These are phyloP conservation scores for Gastracanthus pulcherrimus DNA, from an alignment of 2,888 invertebrate species.

Conservation along the genomic window DNA sequence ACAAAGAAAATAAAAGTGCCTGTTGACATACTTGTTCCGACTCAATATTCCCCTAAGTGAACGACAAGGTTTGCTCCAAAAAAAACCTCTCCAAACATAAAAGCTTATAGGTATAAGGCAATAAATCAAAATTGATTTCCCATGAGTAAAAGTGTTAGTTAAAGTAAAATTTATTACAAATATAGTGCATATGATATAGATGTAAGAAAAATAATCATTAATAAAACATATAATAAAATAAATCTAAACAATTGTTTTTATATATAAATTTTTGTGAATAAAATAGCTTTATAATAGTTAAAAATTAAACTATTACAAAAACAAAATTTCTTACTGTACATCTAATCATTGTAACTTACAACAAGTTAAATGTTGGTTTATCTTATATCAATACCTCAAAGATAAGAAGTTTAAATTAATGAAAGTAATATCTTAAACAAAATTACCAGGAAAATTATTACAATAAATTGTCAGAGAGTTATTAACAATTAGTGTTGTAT, in stretches of 20 bases:
- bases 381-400: too few species aligned
- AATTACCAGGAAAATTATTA: too few species aligned
- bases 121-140: slow-evolving; percentile 26
- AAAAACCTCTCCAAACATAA: slow-evolving; percentile 23
- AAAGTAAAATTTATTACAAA: not conserved
- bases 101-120: slow-evolving; percentile 6
- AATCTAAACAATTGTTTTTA: not conserved
- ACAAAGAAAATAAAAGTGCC: slow-evolving; percentile 53
- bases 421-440: too few species aligned
- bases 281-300: not conserved
- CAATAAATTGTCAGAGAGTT: too few species aligned
- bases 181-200: not conserved
- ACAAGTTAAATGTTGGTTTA: too few species aligned
- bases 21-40: slow-evolving; percentile 52
- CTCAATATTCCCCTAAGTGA: slow-evolving; percentile 31
- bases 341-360: too few species aligned
- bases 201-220: not conserved
- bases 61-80: slow-evolving; percentile 32
- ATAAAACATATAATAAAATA: not conserved
- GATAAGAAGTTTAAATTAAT: too few species aligned
- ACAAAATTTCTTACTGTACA: too few species aligned
- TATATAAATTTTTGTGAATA: not conserved
- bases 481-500: too few species aligned
- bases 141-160: too few species aligned
- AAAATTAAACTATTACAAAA: too few species aligned